A percentile compares a stretch with the other conserved stretches of the same genome.
phyloP scores from a whole-genome alignment of 1,140 invertebrate species.

The Ips typographus region DNA sequence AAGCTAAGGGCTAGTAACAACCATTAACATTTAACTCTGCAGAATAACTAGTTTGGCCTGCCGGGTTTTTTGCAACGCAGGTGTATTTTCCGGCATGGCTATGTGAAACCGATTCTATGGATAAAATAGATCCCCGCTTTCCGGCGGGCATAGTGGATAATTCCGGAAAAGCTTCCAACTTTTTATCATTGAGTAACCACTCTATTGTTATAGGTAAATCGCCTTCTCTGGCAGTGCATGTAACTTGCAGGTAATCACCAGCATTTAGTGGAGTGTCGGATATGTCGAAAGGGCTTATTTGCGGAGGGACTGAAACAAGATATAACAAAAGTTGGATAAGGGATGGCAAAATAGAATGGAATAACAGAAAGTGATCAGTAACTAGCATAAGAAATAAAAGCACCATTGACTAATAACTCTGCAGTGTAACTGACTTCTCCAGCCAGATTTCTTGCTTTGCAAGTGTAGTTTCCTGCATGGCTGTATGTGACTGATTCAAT shows the following conservation, averaged over 20 bases:
- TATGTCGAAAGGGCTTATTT: slow-evolving; percentile 68
- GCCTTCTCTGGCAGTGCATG: slow-evolving; percentile 71
- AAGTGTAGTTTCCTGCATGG: slow-evolving; percentile 67
- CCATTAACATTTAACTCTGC: slow-evolving; percentile 43
- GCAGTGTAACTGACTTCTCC: slow-evolving; percentile 54
- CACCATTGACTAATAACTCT: slow-evolving; percentile 45
- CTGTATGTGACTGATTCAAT: slow-evolving; percentile 72
- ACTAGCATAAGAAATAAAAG: neutral
- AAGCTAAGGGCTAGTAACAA: slow-evolving; percentile 24
- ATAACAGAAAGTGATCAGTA: neutral
- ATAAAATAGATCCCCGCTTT: slow-evolving; percentile 53
- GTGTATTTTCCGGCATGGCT: slow-evolving; percentile 66
- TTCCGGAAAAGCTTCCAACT: slow-evolving; percentile 44
- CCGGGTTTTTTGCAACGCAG: slow-evolving; percentile 67
- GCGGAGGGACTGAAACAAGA: slow-evolving; percentile 57
- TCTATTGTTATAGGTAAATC: slow-evolving; percentile 66
- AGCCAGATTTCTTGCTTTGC: slow-evolving; percentile 67
- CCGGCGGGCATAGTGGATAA: slow-evolving; percentile 41
- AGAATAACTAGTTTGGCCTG: slow-evolving; percentile 56
- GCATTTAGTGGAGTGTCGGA: slow-evolving; percentile 65
- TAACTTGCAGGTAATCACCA: slow-evolving; percentile 70
- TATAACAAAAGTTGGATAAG: neutral
- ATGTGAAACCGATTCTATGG: slow-evolving; percentile 71
- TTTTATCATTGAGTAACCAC: slow-evolving; percentile 65
- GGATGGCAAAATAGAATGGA: neutral